These are phyloP conservation scores for Zygaena filipendulae DNA, from an alignment of 2,888 invertebrate genomes.

Conservation along the genomic window DNA sequence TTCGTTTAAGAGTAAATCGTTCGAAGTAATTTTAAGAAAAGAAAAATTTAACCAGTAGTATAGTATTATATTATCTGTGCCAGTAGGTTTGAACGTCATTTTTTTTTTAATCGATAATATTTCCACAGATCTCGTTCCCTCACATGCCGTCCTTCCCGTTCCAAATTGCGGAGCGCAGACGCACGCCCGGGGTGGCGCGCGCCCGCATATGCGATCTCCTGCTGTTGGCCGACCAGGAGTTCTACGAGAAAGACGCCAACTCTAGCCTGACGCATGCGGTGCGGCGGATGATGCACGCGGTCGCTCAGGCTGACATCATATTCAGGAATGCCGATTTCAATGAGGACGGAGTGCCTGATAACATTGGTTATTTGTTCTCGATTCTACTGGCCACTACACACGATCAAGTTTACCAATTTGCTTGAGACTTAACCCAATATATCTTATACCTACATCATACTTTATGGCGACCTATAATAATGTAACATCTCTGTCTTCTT, in stretches of 20 bases:
- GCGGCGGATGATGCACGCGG: constrained; percentile 50
- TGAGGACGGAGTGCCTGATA: constrained; percentile 61
- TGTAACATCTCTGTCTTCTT: too few species aligned
- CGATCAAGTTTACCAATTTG: background rate
- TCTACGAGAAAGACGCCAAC: constrained; percentile 50
- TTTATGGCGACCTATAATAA: background rate
- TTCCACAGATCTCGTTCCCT: too few species aligned
- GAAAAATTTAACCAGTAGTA: too few species aligned
- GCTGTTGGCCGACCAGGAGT: constrained; percentile 57
- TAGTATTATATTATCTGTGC: too few species aligned
- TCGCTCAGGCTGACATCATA: constrained; percentile 62
- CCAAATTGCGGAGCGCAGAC: constrained; percentile 28
- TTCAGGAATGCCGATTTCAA: constrained; percentile 66
- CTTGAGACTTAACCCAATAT: background rate
- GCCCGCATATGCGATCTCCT: constrained; percentile 55
- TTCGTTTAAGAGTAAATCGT: too few species aligned
- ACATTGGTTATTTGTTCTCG: constrained; percentile 57
- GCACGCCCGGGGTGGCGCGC: too few species aligned
- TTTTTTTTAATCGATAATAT: too few species aligned
- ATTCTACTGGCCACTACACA: background rate
- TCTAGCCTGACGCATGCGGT: constrained; percentile 50
- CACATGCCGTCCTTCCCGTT: constrained; percentile 31
- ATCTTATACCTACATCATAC: background rate
- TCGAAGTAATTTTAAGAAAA: too few species aligned
- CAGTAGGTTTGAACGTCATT: too few species aligned